These are phyloP conservation scores for Pterobdella sp. DNA, from an alignment of 2,888 invertebrate species.

Conservation along the genomic window DNA sequence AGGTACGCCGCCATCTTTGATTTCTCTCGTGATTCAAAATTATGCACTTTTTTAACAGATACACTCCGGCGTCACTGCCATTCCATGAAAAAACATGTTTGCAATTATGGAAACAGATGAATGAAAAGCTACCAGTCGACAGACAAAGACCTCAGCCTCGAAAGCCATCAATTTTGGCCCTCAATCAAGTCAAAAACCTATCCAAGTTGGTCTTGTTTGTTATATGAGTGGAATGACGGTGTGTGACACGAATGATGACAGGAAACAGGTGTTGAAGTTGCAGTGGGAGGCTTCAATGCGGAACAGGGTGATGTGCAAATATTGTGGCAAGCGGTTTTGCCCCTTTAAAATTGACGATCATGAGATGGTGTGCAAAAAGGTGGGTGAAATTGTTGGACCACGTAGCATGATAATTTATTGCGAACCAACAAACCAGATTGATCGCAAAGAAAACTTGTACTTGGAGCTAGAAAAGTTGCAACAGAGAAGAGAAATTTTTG, in stretches of 20 bases:
- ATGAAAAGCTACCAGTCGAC: background rate
- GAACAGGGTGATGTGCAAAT: constrained; percentile 10
- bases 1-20: background rate
- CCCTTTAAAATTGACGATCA: constrained; percentile 22
- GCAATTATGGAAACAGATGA: constrained; percentile 9
- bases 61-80: constrained; percentile 40
- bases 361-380: constrained; percentile 16
- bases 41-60: constrained; percentile 51
- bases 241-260: too few relatives aligned
- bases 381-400: background rate
- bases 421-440: background rate
- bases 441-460: background rate
- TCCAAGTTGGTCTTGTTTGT: background rate
- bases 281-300: constrained; percentile 15
- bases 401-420: background rate
- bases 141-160: constrained; percentile 6
- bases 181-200: constrained; percentile 22
- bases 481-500: background rate
- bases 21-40: background rate
- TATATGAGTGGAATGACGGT: too few relatives aligned
- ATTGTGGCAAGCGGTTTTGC: constrained; percentile 17
- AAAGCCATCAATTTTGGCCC: constrained; percentile 40
- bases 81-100: constrained; percentile 21
- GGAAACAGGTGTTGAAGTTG: constrained; percentile 5
- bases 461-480: constrained; percentile 8